A percentile compares a stretch with the other conserved stretches of the same genome.
Evolutionary conservation across 2,113 vertebrate genomes (phyloP).

Genomic region (Fulica atra): DNA sequence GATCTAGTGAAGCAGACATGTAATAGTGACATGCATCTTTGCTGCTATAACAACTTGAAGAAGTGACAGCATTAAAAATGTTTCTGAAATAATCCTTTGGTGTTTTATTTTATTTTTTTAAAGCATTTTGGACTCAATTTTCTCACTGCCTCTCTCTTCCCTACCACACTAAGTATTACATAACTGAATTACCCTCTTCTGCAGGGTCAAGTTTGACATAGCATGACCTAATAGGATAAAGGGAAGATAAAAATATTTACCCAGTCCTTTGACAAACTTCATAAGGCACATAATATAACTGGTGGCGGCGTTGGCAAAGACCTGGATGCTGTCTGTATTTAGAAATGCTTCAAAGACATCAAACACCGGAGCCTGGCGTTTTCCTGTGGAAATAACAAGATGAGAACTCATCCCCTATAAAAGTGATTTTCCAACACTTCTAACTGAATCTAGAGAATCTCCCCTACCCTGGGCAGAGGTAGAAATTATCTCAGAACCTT

Average conservation of each 20-base stretch:
- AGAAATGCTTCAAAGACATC: slow-evolving; percentile 99
- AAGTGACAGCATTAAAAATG: neutral
- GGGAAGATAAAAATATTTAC: slow-evolving; percentile 69
- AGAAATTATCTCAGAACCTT: neutral
- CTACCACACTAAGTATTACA: neutral
- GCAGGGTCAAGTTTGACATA: neutral
- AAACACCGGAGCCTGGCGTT: slow-evolving; percentile 93
- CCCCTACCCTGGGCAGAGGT: neutral
- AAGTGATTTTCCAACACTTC: neutral
- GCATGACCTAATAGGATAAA: neutral
- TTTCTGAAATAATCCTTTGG: neutral
- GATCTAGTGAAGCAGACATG: neutral
- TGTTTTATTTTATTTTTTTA: neutral
- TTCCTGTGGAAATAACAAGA: slow-evolving; percentile 77
- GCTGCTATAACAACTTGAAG: neutral
- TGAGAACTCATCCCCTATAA: neutral
- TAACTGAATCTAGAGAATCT: neutral
- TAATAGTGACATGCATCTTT: neutral
- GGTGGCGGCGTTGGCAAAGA: slow-evolving; percentile 96
- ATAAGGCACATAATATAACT: slow-evolving; percentile 99
- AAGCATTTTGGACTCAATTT: neutral
- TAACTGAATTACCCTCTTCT: neutral
- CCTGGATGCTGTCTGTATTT: slow-evolving; percentile 97
- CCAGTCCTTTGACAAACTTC: slow-evolving; percentile 98
- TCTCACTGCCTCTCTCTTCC: neutral